Evolutionary conservation across 1,140 invertebrate genomes (phyloP), one percentile per base, ranked within the genome.

Genomic region (Arctopsyche grandis): DNA sequence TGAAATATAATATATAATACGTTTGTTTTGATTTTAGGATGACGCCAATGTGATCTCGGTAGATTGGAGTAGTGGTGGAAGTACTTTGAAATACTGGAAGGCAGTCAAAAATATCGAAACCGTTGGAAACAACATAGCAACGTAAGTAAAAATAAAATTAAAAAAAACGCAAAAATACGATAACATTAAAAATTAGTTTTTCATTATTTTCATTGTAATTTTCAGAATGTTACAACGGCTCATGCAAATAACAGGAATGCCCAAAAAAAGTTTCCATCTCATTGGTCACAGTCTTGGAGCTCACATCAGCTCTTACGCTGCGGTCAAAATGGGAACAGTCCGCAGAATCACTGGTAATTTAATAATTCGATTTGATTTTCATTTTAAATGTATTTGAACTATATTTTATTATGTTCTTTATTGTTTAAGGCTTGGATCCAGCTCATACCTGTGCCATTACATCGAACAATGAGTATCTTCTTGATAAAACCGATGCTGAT

Each of bases 241-340:
- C 22, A 87, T 86, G 26, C 43, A 71, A n/a, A 82, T 69, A 21
- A 87, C 86, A 5, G 86, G 86, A 0, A 83, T 82, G 0, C 83
- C 78, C 9, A 84, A 82, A 0, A 87, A 87, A 69, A 84, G 87
- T 69, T 87, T 92, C 73, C 87, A 92, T 80, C 88, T 91, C 52
- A 82, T 92, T 0, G 91, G 91, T 0, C 91, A 92, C 80, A 92
- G 91, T 82, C 84, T 92, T 1, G 91, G 91, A 0, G 89, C 91
- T 3, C 91, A 92, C 21, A 91, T 92, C 46, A 89, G 87, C 19
- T 90, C 91, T 0, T 90, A 90, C 76, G 85, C 88, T 12, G 89
- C 90, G 0, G 87, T 86, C 44, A 86, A 89, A 60, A 80, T 90
- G 22, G 89, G 87, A 22, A 85, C 83, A 29, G 85, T 85, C 14